Conservation (phyloP, 2,797 vertebrate genomes). For the Characodon lateralis region DNA sequence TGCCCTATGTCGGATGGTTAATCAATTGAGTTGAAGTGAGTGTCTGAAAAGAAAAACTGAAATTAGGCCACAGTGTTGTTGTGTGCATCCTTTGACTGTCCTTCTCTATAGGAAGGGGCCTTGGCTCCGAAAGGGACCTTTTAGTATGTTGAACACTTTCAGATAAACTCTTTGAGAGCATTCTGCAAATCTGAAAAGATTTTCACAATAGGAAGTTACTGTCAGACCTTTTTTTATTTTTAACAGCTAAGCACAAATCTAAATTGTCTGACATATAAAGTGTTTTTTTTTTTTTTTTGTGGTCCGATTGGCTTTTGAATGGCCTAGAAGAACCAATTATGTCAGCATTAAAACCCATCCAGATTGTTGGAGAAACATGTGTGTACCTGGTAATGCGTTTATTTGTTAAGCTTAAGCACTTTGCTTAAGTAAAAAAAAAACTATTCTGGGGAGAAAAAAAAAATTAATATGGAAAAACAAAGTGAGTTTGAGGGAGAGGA, state of each 20-base stretch:
- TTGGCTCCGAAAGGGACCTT: slow-evolving; percentile 23
- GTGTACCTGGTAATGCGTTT: neutral
- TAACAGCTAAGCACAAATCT: neutral
- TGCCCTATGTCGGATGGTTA: slow-evolving; percentile 64
- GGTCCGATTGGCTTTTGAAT: neutral
- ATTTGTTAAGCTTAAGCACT: neutral
- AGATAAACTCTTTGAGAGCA: slow-evolving; percentile 6
- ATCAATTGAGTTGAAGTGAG: slow-evolving; percentile 72
- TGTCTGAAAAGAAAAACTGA: slow-evolving; percentile 67
- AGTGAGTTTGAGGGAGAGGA: neutral
- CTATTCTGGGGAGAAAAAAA: neutral
- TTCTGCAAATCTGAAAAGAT: slow-evolving; percentile 16
- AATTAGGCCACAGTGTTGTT: slow-evolving; percentile 63
- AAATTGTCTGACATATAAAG: neutral
- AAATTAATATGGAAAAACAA: neutral
- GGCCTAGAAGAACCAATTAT: neutral
- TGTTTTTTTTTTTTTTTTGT: neutral
- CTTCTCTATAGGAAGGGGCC: slow-evolving; percentile 34
- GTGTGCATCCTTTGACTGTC: slow-evolving; percentile 43
- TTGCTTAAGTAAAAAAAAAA: neutral
- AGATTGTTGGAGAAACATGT: neutral
- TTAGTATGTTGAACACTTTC: slow-evolving; percentile 32
- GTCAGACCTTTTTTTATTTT: neutral
- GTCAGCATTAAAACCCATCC: neutral
- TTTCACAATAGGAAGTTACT: neutral